These are phyloP conservation scores for Picathartes gymnocephalus DNA, from an alignment of 2,113 vertebrate genomes.

Conservation along the genomic window DNA sequence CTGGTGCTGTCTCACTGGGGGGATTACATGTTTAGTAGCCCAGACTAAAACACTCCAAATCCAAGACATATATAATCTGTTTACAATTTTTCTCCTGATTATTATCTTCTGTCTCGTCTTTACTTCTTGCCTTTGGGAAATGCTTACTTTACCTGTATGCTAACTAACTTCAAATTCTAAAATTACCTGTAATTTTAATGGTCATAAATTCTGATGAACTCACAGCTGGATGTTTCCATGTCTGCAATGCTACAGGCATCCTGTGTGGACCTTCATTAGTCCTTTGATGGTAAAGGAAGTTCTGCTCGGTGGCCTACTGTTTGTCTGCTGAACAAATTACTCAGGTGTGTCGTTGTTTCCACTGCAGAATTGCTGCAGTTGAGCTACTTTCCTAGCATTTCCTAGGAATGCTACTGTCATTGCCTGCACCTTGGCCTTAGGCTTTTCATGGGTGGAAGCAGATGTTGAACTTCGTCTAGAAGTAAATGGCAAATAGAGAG, in stretches of 20 bases:
- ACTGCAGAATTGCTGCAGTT: not conserved
- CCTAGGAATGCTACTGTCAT: not conserved
- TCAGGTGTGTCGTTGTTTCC: not conserved
- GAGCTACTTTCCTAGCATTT: not conserved
- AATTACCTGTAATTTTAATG: not conserved
- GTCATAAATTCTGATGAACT: not conserved
- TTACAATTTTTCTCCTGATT: not conserved
- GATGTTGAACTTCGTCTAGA: not conserved
- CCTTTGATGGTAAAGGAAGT: not conserved
- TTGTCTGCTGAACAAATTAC: not conserved
- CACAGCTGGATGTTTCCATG: not conserved
- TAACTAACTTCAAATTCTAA: not conserved
- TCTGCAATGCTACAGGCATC: not conserved
- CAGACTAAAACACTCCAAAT: not conserved
- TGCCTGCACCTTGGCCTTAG: not conserved
- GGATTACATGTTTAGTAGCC: not conserved
- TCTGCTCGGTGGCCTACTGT: not conserved
- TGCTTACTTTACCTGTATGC: not conserved
- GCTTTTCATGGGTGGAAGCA: not conserved
- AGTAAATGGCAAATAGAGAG: not conserved
- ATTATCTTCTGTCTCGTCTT: not conserved
- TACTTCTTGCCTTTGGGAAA: not conserved
- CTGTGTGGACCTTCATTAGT: not conserved
- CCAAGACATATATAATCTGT: not conserved
- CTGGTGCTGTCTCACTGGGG: not conserved